Percentiles rank a stretch among this genome's conserved stretches.
These are phyloP conservation scores for Paramormyrops hopkinsi DNA, from an alignment of 2,797 vertebrate species.

Conservation along the genomic window DNA sequence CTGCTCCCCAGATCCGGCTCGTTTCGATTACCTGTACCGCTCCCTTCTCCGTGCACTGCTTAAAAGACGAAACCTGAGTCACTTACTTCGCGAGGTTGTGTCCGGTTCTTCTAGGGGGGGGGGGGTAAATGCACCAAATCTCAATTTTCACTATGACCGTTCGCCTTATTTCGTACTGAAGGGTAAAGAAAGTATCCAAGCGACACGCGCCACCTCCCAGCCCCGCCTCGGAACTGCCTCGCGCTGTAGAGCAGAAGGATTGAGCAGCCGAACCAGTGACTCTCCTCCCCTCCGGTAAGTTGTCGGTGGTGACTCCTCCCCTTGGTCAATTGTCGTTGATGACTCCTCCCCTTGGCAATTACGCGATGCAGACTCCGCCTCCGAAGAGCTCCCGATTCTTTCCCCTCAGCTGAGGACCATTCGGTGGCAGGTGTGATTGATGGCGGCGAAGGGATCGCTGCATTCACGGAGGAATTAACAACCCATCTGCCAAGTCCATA, in stretches of 20 bases:
- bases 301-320: slow-evolving; percentile 3
- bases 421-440: slow-evolving; percentile 30
- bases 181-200: slow-evolving; percentile 39
- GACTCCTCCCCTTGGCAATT: slow-evolving; percentile 32
- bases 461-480: slow-evolving; percentile 28
- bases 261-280: slow-evolving; percentile 32
- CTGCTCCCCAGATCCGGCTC: neutral
- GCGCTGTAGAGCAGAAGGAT: slow-evolving; percentile 24
- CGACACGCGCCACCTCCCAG: slow-evolving; percentile 35
- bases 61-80: neutral
- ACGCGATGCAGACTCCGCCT: slow-evolving; percentile 34
- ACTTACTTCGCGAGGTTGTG: slow-evolving; percentile 35
- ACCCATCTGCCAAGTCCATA: slow-evolving; percentile 4
- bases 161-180: slow-evolving; percentile 16
- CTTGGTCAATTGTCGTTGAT: slow-evolving; percentile 21
- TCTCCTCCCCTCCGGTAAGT: slow-evolving; percentile 33
- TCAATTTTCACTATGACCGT: slow-evolving; percentile 16
- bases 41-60: neutral
- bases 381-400: neutral
- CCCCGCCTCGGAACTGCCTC: slow-evolving; percentile 35
- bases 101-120: slow-evolving; percentile 24
- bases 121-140: neutral
- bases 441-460: slow-evolving; percentile 30
- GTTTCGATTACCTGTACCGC: neutral
- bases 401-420: neutral